A percentile compares a stretch with the other conserved stretches of the same genome.
Conservation (phyloP, 2,888 invertebrate species). For the Phoronis australis region DNA sequence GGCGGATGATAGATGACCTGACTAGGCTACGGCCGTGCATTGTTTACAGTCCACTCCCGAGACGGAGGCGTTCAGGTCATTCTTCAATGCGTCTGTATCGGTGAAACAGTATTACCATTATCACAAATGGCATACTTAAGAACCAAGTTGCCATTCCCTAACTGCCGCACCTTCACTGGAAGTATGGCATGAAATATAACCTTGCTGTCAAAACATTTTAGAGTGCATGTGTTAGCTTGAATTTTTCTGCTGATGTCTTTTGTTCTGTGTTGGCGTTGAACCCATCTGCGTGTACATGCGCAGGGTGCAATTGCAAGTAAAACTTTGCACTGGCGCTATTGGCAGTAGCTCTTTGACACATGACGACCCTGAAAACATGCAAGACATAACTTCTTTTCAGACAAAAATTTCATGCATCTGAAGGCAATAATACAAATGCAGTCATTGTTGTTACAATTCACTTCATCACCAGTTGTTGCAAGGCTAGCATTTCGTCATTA, state of each 20-base stretch:
- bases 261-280: too few species aligned
- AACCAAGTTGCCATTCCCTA: background rate
- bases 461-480: too few species aligned
- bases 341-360: background rate
- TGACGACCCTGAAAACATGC: background rate
- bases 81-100: background rate
- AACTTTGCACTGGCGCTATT: background rate
- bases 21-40: background rate
- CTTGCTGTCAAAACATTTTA: too few species aligned
- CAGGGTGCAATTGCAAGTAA: background rate
- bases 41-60: background rate
- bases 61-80: background rate
- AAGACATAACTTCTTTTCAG: background rate
- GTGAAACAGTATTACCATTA: background rate
- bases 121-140: background rate
- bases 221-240: too few species aligned
- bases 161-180: background rate
- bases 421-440: too few species aligned
- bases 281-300: background rate
- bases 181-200: background rate
- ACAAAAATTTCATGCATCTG: background rate
- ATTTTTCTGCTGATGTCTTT: too few species aligned
- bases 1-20: background rate
- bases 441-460: too few species aligned
- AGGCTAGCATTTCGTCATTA: too few species aligned